Conservation (phyloP, 2,888 invertebrate species). For the Synanthedon formicaeformis region DNA sequence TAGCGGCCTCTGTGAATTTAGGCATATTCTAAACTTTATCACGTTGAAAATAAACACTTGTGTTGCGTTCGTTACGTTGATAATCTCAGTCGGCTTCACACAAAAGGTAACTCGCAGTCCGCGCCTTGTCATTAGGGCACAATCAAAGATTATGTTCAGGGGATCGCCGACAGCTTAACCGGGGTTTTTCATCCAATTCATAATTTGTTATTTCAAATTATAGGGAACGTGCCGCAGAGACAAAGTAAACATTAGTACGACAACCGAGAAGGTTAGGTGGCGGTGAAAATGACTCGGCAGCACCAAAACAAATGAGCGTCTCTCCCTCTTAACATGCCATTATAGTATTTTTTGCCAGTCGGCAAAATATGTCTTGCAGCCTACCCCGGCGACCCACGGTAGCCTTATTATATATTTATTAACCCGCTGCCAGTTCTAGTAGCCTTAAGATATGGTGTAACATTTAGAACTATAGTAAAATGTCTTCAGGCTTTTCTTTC, state of each 20-base stretch:
- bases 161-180: slow-evolving; percentile 68
- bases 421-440: no score
- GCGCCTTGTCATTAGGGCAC: slow-evolving; percentile 69
- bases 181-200: slow-evolving; percentile 65
- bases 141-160: slow-evolving; percentile 68
- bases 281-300: slow-evolving; percentile 10
- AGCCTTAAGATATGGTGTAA: no score
- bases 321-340: neutral
- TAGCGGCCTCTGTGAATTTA: slow-evolving; percentile 30
- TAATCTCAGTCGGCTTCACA: slow-evolving; percentile 56
- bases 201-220: slow-evolving; percentile 69
- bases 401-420: no score
- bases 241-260: slow-evolving; percentile 60
- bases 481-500: no score
- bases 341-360: neutral
- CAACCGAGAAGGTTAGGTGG: slow-evolving; percentile 5
- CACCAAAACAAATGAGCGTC: slow-evolving; percentile 6
- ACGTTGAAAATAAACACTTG: slow-evolving; percentile 37
- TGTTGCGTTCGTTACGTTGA: slow-evolving; percentile 34
- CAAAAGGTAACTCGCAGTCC: slow-evolving; percentile 58
- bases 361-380: no score
- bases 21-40: slow-evolving; percentile 49
- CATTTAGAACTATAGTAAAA: no score
- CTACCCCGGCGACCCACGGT: no score
- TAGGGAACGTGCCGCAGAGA: slow-evolving; percentile 59